Percentiles rank a stretch among this genome's conserved stretches.
phyloP scores from a whole-genome alignment of 2,113 vertebrate genomes.

The Misgurnus anguillicaudatus region DNA sequence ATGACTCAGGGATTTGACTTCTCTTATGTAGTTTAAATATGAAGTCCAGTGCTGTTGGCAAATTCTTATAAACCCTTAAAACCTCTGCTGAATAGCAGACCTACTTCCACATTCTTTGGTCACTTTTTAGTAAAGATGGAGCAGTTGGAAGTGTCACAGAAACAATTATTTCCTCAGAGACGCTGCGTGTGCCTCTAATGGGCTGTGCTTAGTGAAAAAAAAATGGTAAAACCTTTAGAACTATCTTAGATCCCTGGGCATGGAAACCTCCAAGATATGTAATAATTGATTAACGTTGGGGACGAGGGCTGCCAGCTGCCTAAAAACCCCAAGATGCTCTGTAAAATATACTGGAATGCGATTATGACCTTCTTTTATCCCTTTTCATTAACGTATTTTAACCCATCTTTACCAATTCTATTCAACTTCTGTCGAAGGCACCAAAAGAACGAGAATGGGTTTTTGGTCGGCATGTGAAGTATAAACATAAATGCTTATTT shows the following conservation, averaged over 20 bases:
- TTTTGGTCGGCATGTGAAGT: background rate
- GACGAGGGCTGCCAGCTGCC: slow-evolving; percentile 47
- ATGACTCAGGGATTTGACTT: background rate
- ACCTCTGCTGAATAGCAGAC: background rate
- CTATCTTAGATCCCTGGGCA: slow-evolving; percentile 44
- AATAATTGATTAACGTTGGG: slow-evolving; percentile 59
- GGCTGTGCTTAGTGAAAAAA: slow-evolving; percentile 41
- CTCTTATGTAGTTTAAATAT: background rate
- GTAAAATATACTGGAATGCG: slow-evolving; percentile 53
- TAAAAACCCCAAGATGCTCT: slow-evolving; percentile 38
- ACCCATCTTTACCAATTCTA: slow-evolving; percentile 17
- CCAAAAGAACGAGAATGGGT: background rate
- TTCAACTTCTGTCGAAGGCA: slow-evolving; percentile 12
- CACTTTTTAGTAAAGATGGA: slow-evolving; percentile 25
- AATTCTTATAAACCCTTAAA: background rate
- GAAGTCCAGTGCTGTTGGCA: background rate
- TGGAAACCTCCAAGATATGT: slow-evolving; percentile 57
- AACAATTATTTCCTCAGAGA: slow-evolving; percentile 35
- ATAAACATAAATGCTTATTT: background rate
- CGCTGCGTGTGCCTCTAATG: slow-evolving; percentile 32
- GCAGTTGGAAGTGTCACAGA: slow-evolving; percentile 46
- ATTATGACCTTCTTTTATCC: slow-evolving; percentile 53
- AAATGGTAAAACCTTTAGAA: slow-evolving; percentile 47
- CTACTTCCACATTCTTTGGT: background rate
- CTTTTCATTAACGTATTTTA: slow-evolving; percentile 47